phyloP scores from a whole-genome alignment of 2,797 vertebrate species.

The Ctenochaetus hawaiiensis region DNA sequence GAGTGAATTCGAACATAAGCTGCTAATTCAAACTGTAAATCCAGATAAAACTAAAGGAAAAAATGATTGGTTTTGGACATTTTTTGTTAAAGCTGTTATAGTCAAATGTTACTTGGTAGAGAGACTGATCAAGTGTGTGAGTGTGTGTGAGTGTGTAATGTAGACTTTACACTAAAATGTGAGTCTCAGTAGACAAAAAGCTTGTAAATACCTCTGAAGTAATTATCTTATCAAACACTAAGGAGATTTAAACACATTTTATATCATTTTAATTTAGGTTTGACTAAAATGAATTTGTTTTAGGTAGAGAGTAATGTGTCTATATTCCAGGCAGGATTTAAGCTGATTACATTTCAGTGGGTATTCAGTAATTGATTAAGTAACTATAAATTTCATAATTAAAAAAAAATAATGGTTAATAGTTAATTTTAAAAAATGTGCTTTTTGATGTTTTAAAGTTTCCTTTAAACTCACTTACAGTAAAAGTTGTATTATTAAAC shows the following conservation, averaged over 20 bases:
- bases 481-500: not conserved
- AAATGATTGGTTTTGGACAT: not conserved
- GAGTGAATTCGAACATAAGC: not conserved
- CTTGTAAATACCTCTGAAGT: not conserved
- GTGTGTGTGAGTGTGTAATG: no score
- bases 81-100: constrained; percentile 2
- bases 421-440: no score
- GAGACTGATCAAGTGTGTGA: not conserved
- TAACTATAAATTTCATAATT: not conserved
- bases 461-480: not conserved
- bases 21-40: not conserved
- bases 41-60: not conserved
- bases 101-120: not conserved
- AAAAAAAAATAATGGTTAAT: not conserved
- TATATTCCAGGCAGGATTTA: not conserved
- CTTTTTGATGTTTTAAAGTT: not conserved
- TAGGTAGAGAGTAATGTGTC: not conserved
- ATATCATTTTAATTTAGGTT: not conserved
- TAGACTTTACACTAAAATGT: constrained; percentile 3
- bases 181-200: not conserved
- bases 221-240: not conserved
- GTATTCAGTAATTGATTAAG: not conserved
- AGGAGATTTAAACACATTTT: no score
- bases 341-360: not conserved
- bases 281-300: not conserved